Percentiles rank a stretch among this genome's conserved stretches.
Conservation (phyloP, 2,888 invertebrate genomes). For the Cryptocephalus primarius region DNA sequence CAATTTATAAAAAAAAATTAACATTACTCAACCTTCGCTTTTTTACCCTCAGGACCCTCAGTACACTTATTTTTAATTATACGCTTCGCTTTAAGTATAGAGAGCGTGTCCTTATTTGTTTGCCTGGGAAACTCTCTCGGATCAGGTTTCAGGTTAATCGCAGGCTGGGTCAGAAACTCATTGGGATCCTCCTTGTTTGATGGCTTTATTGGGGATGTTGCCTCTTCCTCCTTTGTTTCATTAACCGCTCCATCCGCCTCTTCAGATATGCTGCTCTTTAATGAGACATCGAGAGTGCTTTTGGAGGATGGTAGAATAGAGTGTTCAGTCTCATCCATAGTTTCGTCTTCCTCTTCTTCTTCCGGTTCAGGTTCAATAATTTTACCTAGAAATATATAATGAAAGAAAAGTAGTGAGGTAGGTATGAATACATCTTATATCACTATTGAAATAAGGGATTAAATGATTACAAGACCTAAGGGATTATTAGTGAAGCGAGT, state of each 20-base stretch:
- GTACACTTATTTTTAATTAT: slow-evolving; percentile 30
- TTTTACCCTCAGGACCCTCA: slow-evolving; percentile 26
- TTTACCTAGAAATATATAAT: slow-evolving; percentile 37
- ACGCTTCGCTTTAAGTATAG: slow-evolving; percentile 34
- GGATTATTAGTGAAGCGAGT: too few relatives aligned
- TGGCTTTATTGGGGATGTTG: slow-evolving; percentile 17
- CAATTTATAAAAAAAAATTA: background rate
- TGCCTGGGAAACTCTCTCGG: slow-evolving; percentile 26
- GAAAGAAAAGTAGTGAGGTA: too few relatives aligned
- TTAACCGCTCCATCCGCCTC: background rate
- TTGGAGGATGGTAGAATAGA: too few relatives aligned
- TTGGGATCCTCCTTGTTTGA: slow-evolving; percentile 17
- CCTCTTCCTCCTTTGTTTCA: slow-evolving; percentile 5
- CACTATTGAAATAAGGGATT: too few relatives aligned
- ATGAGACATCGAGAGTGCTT: background rate
- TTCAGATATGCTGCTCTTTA: slow-evolving; percentile 1
- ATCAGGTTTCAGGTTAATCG: slow-evolving; percentile 23
- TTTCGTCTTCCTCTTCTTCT: slow-evolving; percentile 32
- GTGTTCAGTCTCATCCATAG: background rate
- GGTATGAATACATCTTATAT: too few relatives aligned
- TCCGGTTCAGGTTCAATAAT: slow-evolving; percentile 45
- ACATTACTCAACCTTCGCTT: slow-evolving; percentile 16
- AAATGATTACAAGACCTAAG: too few relatives aligned
- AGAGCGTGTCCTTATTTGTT: slow-evolving; percentile 30
- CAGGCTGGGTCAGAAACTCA: slow-evolving; percentile 19